Evolutionary conservation across 2,888 invertebrate species (phyloP).

Genomic region (Deroplatys truncata): DNA sequence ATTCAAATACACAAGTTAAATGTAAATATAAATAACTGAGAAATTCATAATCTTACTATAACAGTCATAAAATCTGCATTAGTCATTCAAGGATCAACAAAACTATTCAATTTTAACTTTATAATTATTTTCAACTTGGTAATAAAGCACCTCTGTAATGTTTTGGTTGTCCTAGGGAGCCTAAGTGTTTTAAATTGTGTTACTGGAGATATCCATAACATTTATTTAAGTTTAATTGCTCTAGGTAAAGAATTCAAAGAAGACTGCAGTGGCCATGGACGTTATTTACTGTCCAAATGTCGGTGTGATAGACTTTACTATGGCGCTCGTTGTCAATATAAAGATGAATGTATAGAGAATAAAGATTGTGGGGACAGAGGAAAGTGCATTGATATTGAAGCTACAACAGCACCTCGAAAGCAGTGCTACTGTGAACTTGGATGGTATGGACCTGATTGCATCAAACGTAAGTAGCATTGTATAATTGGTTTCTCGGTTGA

Average conservation of each 20-base stretch:
- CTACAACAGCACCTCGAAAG: conserved; percentile 74
- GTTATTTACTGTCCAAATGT: conserved; percentile 70
- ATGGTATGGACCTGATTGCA: conserved; percentile 81
- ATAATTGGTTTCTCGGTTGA: too few species aligned
- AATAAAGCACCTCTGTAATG: background rate
- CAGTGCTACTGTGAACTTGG: conserved; percentile 90
- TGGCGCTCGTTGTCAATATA: conserved; percentile 80
- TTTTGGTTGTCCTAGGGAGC: background rate
- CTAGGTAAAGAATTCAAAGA: conserved; percentile 73
- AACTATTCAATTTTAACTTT: too few species aligned
- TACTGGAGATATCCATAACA: background rate
- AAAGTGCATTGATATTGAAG: conserved; percentile 74
- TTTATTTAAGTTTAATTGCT: background rate
- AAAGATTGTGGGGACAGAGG: conserved; percentile 84
- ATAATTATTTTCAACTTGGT: background rate
- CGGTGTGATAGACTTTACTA: conserved; percentile 77
- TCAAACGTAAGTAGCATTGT: conserved; percentile 61
- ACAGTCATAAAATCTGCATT: too few species aligned
- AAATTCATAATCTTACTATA: too few species aligned
- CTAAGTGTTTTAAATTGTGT: background rate
- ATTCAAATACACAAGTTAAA: too few species aligned
- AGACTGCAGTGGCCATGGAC: conserved; percentile 81
- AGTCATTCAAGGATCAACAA: too few species aligned
- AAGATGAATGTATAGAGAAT: conserved; percentile 81
- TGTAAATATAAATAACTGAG: too few species aligned